A percentile compares a stretch with the other conserved stretches of the same genome.
Evolutionary conservation across 2,888 invertebrate genomes (phyloP).

Genomic region (Endotricha flammealis): DNA sequence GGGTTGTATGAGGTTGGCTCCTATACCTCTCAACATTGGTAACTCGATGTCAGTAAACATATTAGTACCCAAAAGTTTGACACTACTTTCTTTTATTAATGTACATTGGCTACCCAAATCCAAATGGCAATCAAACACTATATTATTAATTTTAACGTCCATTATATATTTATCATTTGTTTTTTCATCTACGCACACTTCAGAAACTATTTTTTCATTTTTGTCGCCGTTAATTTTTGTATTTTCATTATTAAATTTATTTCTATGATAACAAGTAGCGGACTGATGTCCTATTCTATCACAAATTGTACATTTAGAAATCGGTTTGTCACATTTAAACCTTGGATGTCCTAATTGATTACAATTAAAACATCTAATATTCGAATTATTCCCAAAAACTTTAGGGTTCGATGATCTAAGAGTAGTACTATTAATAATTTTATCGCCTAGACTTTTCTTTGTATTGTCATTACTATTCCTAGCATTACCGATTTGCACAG

Average conservation of each 20-base stretch:
- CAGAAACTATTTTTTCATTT: neutral
- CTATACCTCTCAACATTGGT: neutral
- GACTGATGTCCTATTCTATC: conserved; percentile 8
- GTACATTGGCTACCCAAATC: conserved; percentile 1
- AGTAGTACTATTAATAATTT: conserved; percentile 10
- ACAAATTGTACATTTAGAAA: conserved; percentile 10
- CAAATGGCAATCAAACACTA: neutral
- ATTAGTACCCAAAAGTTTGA: neutral
- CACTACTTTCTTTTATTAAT: neutral
- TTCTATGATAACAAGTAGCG: neutral
- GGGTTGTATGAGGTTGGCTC: too few species aligned
- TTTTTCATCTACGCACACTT: too few species aligned
- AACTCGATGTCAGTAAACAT: neutral
- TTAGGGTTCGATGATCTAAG: neutral
- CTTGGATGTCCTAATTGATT: conserved; percentile 20
- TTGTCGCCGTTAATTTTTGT: too few species aligned
- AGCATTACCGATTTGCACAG: conserved; percentile 12
- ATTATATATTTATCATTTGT: neutral
- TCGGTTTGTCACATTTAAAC: conserved; percentile 16
- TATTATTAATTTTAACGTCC: neutral
- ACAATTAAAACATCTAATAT: conserved; percentile 13
- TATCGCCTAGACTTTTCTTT: neutral
- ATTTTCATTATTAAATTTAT: too few species aligned
- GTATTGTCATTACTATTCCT: conserved; percentile 5
- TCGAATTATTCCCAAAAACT: neutral